Conservation (phyloP, 37 sponge, comb jelly and placozoan genomes). For the Oopsacas minuta region DNA sequence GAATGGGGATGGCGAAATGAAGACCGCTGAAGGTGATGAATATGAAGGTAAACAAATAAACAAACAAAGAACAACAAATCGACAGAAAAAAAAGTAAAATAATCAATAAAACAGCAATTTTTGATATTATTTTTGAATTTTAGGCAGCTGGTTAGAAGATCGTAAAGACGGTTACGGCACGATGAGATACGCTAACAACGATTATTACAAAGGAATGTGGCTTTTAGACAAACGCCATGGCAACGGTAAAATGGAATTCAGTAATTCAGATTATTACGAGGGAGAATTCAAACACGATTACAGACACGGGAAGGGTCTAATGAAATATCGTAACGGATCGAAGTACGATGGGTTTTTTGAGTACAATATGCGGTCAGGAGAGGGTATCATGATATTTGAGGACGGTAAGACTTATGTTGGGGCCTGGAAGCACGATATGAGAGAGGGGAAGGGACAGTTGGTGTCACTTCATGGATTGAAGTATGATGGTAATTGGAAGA, state of each 20-base stretch:
- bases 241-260: slow-evolving; percentile 32
- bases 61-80: background rate
- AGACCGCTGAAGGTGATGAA: background rate
- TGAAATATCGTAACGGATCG: slow-evolving; percentile 36
- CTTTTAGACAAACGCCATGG: slow-evolving; percentile 53
- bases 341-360: slow-evolving; percentile 69
- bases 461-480: slow-evolving; percentile 28
- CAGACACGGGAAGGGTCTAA: slow-evolving; percentile 70
- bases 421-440: slow-evolving; percentile 56
- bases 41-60: background rate
- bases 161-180: slow-evolving; percentile 47
- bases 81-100: no score
- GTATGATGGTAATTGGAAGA: slow-evolving; percentile 49
- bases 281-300: slow-evolving; percentile 41
- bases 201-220: slow-evolving; percentile 72
- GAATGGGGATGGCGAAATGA: slow-evolving; percentile 15
- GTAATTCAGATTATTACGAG: slow-evolving; percentile 41
- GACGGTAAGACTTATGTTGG: slow-evolving; percentile 28
- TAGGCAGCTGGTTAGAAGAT: slow-evolving; percentile 58
- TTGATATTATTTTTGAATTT: no score
- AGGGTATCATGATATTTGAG: slow-evolving; percentile 4
- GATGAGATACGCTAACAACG: slow-evolving; percentile 47
- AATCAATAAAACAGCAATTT: no score
- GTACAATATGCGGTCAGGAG: slow-evolving; percentile 35
- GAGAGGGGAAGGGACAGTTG: slow-evolving; percentile 38